Percentiles rank a stretch among this genome's conserved stretches.
These are phyloP conservation scores for Drosophila carrolli DNA, from an alignment of 1,140 invertebrate genomes.

Conservation along the genomic window DNA sequence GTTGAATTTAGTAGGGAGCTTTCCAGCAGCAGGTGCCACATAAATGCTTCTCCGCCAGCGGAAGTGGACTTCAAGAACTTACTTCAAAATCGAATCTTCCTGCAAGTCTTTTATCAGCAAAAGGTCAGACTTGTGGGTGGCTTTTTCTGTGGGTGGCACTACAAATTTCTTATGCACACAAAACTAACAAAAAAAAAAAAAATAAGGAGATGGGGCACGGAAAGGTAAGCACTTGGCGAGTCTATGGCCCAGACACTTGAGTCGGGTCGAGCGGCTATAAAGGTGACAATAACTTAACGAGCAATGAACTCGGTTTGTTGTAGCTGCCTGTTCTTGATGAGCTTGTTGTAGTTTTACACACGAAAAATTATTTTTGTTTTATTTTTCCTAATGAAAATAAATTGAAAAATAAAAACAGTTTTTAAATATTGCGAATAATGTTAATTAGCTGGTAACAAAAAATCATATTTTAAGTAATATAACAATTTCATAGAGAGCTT, in stretches of 20 bases:
- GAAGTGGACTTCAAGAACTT: conserved; percentile 29
- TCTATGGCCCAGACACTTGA: conserved; percentile 73
- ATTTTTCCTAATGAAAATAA: too few relatives aligned
- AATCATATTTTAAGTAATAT: too few relatives aligned
- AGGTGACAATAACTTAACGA: conserved; percentile 83
- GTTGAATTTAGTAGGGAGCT: conserved; percentile 43
- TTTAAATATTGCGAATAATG: too few relatives aligned
- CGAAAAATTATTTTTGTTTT: background rate
- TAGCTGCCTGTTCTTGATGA: conserved; percentile 44
- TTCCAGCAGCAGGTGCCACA: conserved; percentile 28
- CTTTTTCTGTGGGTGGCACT: conserved; percentile 12
- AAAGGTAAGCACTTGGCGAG: conserved; percentile 55
- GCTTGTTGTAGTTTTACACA: conserved; percentile 16
- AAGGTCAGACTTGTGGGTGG: conserved; percentile 25
- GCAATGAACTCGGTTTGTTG: conserved; percentile 71
- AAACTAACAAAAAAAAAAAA: conserved; percentile 40
- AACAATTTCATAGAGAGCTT: too few relatives aligned
- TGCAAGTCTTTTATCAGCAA: conserved; percentile 16
- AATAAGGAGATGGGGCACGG: conserved; percentile 7
- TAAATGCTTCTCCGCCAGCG: conserved; percentile 27
- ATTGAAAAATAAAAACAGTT: too few relatives aligned
- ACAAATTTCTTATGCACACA: conserved; percentile 60
- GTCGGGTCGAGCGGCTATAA: conserved; percentile 61
- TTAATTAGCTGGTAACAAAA: too few relatives aligned
- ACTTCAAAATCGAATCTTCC: conserved; percentile 35